Evolutionary conservation across 2,888 invertebrate species (phyloP).

Genomic region (Caenorhabditis imperialis): DNA sequence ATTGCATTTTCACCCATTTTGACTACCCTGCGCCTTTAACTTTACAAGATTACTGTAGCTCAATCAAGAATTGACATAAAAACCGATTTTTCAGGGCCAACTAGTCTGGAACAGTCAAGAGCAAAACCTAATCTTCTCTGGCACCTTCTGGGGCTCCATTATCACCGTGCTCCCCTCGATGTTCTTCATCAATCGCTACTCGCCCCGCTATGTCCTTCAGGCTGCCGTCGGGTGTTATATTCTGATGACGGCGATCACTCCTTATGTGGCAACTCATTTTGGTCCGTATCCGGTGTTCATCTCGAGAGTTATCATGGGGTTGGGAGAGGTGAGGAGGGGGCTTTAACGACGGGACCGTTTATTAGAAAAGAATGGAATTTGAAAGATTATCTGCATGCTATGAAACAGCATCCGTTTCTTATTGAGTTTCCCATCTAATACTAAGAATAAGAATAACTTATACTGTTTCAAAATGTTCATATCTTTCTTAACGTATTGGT

Average conservation of each 20-base stretch:
- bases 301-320: slow-evolving; percentile 68
- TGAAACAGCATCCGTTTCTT: no score
- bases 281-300: slow-evolving; percentile 64
- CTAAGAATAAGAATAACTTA: no score
- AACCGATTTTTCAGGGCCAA: slow-evolving; percentile 65
- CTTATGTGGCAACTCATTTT: slow-evolving; percentile 60
- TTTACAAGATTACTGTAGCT: no score
- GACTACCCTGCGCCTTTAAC: no score
- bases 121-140: slow-evolving; percentile 70
- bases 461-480: no score
- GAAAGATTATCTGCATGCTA: no score
- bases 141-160: slow-evolving; percentile 70
- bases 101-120: slow-evolving; percentile 64
- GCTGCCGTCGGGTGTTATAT: slow-evolving; percentile 57
- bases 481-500: no score
- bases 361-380: no score
- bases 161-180: slow-evolving; percentile 68
- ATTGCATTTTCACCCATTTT: no score
- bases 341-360: no score
- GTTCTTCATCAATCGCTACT: slow-evolving; percentile 63
- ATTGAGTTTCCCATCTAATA: no score
- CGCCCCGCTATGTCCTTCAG: slow-evolving; percentile 48
- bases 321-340: slow-evolving; percentile 63
- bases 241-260: slow-evolving; percentile 59
- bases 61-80: no score